phyloP scores from a whole-genome alignment of 2,888 invertebrate species.

The Eristalis tenax region DNA sequence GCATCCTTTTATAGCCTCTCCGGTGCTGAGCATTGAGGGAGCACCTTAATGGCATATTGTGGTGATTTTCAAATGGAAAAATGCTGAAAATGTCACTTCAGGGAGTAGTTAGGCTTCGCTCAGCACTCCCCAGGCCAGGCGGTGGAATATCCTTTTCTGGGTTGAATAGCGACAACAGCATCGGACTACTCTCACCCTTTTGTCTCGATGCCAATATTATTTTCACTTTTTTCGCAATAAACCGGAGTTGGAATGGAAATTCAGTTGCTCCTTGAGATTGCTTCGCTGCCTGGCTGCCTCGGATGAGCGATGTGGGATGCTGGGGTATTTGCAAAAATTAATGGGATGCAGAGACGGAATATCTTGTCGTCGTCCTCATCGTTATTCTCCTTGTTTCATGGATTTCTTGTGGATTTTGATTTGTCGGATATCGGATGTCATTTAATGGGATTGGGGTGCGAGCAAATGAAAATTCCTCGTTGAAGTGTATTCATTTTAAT shows the following conservation, averaged over 20 bases:
- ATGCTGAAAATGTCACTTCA: constrained; percentile 79
- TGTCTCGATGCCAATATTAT: constrained; percentile 42
- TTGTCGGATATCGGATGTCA: constrained; percentile 22
- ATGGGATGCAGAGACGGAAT: constrained; percentile 8
- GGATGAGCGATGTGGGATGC: constrained; percentile 44
- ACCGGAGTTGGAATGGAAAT: constrained; percentile 63
- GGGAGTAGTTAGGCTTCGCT: constrained; percentile 78
- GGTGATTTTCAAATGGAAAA: constrained; percentile 80
- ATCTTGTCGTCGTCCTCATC: neutral
- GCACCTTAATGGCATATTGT: constrained; percentile 81
- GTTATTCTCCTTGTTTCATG: constrained; percentile 39
- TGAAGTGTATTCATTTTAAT: too few relatives aligned
- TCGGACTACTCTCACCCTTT: constrained; percentile 39
- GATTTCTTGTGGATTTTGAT: constrained; percentile 26
- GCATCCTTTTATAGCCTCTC: constrained; percentile 71
- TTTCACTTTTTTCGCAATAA: constrained; percentile 59
- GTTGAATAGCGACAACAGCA: constrained; percentile 44
- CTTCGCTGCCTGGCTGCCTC: neutral
- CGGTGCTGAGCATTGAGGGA: constrained; percentile 69
- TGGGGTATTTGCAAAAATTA: constrained; percentile 30
- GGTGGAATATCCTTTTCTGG: constrained; percentile 33
- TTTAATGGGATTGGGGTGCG: constrained; percentile 3
- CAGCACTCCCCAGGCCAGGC: constrained; percentile 34
- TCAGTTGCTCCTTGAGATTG: constrained; percentile 61
- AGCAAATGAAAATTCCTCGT: neutral